A percentile compares a stretch with the other conserved stretches of the same genome.
Evolutionary conservation across 2,113 vertebrate genomes (phyloP).

Genomic region (Cynocephalus volans): DNA sequence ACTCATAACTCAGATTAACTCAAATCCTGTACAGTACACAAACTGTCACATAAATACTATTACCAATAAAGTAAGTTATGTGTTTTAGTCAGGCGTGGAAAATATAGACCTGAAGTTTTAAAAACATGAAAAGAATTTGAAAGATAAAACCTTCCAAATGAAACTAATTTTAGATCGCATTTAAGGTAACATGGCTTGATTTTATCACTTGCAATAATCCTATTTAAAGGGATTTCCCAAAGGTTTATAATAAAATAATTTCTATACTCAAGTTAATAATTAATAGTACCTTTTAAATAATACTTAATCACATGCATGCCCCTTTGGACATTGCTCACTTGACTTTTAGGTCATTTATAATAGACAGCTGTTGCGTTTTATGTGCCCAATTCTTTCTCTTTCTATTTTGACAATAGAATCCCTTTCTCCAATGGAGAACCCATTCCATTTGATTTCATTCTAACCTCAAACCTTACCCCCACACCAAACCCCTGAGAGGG

Average conservation of each 20-base stretch:
- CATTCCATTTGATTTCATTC: not conserved
- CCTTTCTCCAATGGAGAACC: not conserved
- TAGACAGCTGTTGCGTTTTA: not conserved
- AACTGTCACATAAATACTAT: slow-evolving; percentile 29
- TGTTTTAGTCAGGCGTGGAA: not conserved
- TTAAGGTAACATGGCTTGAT: slow-evolving; percentile 27
- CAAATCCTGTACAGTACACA: not conserved
- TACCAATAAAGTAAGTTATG: not conserved
- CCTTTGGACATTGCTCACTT: not conserved
- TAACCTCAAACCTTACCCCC: not conserved
- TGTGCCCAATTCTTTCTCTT: not conserved
- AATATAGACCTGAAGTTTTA: not conserved
- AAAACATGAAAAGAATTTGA: slow-evolving; percentile 4
- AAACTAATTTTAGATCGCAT: slow-evolving; percentile 37
- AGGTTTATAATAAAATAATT: slow-evolving; percentile 19
- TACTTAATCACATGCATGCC: not conserved
- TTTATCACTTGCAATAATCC: slow-evolving; percentile 28
- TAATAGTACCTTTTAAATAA: not conserved
- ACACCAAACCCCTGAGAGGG: not conserved
- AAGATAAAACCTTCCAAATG: slow-evolving; percentile 6
- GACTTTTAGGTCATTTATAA: not conserved
- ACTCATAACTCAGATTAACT: not conserved
- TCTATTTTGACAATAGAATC: slow-evolving; percentile 10
- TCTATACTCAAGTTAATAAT: slow-evolving; percentile 23
- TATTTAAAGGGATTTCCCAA: slow-evolving; percentile 13